These are phyloP conservation scores for Margarornis squamiger DNA, from an alignment of 2,797 vertebrate genomes.

Conservation along the genomic window DNA sequence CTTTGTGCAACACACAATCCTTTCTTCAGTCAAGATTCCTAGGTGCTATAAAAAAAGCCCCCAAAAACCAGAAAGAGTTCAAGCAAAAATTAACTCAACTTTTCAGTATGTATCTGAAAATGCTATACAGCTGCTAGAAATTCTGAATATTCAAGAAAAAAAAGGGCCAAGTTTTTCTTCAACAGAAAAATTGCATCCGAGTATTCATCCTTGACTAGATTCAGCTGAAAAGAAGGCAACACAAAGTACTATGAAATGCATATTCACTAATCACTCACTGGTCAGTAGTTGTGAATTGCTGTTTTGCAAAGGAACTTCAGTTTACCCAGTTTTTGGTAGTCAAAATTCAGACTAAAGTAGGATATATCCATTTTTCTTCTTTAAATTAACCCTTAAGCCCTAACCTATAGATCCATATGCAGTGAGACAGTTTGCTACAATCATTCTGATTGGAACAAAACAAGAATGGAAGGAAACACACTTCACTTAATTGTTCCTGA, in stretches of 20 bases:
- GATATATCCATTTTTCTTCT: not conserved
- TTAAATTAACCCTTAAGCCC: not conserved
- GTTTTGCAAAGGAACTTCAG: not conserved
- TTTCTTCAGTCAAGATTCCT: not conserved
- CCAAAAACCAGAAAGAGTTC: not conserved
- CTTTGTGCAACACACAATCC: accelerated
- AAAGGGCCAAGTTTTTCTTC: not conserved
- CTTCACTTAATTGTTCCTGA: not conserved
- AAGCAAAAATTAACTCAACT: not conserved
- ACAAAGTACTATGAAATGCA: not conserved
- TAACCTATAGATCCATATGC: not conserved
- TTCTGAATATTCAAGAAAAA: not conserved
- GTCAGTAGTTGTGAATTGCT: not conserved
- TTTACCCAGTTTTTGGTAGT: not conserved
- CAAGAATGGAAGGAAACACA: not conserved
- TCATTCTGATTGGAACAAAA: not conserved
- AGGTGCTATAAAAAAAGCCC: not conserved
- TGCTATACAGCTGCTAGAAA: not conserved
- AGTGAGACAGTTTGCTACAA: not conserved
- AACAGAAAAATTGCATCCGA: accelerated
- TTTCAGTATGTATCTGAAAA: not conserved
- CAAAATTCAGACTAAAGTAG: not conserved
- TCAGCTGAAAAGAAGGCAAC: not conserved
- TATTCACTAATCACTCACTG: not conserved
- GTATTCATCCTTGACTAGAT: not conserved